Conservation (phyloP, 2,797 vertebrate genomes). For the Acanthis flammea region DNA sequence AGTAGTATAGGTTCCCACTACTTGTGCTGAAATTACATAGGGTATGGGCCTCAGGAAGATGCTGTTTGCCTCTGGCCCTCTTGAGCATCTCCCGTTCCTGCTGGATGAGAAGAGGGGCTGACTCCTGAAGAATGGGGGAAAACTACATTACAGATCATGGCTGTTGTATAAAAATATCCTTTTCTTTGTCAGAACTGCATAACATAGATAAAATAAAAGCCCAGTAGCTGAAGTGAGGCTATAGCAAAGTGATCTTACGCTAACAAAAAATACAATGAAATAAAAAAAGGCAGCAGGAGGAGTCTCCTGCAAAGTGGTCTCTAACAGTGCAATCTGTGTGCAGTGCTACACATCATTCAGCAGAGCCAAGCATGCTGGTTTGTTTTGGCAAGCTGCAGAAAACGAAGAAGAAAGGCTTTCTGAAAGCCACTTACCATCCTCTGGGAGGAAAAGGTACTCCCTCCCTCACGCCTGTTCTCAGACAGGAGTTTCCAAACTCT, state of each 20-base stretch:
- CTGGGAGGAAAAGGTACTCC: slow-evolving; percentile 5
- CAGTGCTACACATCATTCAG: background rate
- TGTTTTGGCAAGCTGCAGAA: background rate
- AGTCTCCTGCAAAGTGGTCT: background rate
- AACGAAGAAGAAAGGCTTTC: slow-evolving; percentile 33
- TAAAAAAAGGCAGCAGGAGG: background rate
- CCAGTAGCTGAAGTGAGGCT: background rate
- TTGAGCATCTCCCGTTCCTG: background rate
- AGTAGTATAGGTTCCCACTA: background rate
- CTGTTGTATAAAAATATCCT: background rate
- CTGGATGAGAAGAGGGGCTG: background rate
- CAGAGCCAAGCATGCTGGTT: slow-evolving; percentile 5
- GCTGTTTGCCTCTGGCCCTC: background rate
- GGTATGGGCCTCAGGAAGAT: background rate
- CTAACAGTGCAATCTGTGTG: background rate
- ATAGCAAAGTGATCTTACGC: background rate
- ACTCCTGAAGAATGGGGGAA: background rate
- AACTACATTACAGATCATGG: background rate
- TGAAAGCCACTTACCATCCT: slow-evolving; percentile 62
- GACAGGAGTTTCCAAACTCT: background rate
- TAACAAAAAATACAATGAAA: background rate
- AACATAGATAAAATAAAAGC: background rate
- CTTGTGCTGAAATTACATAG: background rate
- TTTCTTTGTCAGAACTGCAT: background rate
- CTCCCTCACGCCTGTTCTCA: slow-evolving; percentile 27